Evolutionary conservation across 1,140 invertebrate species (phyloP).

Genomic region (Augochlora pura): DNA sequence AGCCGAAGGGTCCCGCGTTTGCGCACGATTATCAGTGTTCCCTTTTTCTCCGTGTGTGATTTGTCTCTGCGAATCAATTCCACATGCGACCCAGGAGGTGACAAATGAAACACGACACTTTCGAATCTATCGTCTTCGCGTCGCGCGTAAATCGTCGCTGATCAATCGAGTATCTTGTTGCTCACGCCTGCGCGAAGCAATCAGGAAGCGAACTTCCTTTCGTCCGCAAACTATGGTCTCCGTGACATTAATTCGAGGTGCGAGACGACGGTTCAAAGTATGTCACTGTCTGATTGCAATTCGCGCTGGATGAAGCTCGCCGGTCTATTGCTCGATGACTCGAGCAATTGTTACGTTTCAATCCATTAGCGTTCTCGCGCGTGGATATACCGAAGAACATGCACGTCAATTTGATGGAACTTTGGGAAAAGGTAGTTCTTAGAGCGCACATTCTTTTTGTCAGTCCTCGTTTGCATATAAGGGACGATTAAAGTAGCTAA

Average conservation of each 20-base stretch:
- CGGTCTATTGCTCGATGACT: too few relatives aligned
- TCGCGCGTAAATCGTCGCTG: background rate
- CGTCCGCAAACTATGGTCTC: background rate
- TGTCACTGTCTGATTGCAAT: background rate
- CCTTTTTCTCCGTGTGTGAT: background rate
- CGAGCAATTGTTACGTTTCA: background rate
- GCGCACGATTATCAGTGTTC: constrained; percentile 7
- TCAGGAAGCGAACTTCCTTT: constrained; percentile 20
- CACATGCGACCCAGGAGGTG: background rate
- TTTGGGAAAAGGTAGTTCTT: too few relatives aligned
- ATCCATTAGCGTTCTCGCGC: too few relatives aligned
- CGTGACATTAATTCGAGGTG: constrained; percentile 11
- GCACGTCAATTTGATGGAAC: too few relatives aligned
- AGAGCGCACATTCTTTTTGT: too few relatives aligned
- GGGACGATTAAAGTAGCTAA: too few relatives aligned
- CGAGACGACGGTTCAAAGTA: background rate
- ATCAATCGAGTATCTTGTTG: constrained; percentile 13
- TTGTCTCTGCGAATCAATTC: background rate
- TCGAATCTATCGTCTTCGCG: background rate
- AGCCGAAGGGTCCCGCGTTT: background rate
- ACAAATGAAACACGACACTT: background rate
- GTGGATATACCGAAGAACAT: too few relatives aligned
- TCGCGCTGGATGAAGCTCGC: background rate
- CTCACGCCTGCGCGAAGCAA: background rate
- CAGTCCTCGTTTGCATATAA: too few relatives aligned